phyloP scores from a whole-genome alignment of 2,888 invertebrate species.

The Drosophila quinaria region DNA sequence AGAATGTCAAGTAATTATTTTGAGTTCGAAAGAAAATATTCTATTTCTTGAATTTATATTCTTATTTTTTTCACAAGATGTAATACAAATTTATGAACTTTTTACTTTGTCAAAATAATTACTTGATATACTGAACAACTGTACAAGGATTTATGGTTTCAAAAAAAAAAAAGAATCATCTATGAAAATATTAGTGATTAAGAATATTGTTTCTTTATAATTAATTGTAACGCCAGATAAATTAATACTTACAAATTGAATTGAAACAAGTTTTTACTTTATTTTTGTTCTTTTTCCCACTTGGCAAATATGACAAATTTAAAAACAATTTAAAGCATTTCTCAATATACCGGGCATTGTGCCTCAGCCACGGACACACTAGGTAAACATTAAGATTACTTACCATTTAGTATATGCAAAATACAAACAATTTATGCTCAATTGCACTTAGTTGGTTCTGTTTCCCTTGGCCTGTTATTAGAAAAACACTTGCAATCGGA shows the following conservation, averaged over 20 bases:
- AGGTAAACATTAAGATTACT: slow-evolving; percentile 71
- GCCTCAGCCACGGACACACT: slow-evolving; percentile 83
- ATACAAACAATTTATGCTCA: slow-evolving; percentile 28
- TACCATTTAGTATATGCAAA: slow-evolving; percentile 5
- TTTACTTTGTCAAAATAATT: too few relatives aligned
- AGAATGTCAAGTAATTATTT: too few relatives aligned
- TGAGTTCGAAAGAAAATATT: background rate
- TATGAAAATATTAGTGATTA: background rate
- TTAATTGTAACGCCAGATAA: slow-evolving; percentile 10
- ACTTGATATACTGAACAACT: background rate
- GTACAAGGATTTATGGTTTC: background rate
- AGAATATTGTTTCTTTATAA: slow-evolving; percentile 3
- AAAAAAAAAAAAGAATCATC: background rate
- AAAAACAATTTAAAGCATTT: slow-evolving; percentile 73
- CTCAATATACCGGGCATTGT: slow-evolving; percentile 84
- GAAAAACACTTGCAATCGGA: slow-evolving; percentile 17
- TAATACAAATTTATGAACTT: too few relatives aligned
- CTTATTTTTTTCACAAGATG: too few relatives aligned
- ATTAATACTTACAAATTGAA: slow-evolving; percentile 38
- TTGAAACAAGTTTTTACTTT: slow-evolving; percentile 53
- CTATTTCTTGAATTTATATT: too few relatives aligned
- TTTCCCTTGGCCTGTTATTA: slow-evolving; percentile 29
- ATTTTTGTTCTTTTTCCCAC: slow-evolving; percentile 46
- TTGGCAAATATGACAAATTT: slow-evolving; percentile 31
- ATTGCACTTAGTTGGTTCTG: slow-evolving; percentile 60